Conservation (phyloP, 2,888 invertebrate genomes). For the Parapristionchus giblindavisi region DNA sequence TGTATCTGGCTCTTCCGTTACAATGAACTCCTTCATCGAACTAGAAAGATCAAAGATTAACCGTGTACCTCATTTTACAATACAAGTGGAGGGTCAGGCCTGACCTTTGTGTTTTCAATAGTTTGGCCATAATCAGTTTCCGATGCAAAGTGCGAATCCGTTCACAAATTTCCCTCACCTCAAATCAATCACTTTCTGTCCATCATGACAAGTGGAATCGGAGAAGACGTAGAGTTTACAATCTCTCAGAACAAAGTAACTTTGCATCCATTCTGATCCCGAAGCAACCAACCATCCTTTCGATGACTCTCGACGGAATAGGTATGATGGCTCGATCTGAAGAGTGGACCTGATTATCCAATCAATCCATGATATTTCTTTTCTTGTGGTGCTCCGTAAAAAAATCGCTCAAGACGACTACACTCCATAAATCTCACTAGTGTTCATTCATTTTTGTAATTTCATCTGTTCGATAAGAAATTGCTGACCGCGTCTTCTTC, state of each 20-base stretch:
- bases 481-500: constrained; percentile 21
- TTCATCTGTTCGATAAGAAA: no score
- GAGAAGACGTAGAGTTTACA: constrained; percentile 59
- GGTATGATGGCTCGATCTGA: constrained; percentile 36
- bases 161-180: constrained; percentile 38
- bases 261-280: constrained; percentile 50
- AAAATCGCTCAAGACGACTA: background rate
- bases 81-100: no score
- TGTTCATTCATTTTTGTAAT: background rate
- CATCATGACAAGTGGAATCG: constrained; percentile 58
- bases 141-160: no score
- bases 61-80: no score
- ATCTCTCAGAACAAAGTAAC: constrained; percentile 46
- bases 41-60: no score
- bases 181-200: constrained; percentile 46
- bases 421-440: background rate
- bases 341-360: background rate
- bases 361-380: background rate
- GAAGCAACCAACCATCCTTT: background rate
- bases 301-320: constrained; percentile 31
- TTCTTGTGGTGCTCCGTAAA: background rate
- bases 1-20: constrained; percentile 17
- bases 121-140: no score
- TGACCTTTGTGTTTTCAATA: no score
- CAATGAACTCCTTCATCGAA: constrained; percentile 6